These are phyloP conservation scores for Potamilus streckersoni DNA, from an alignment of 1,140 invertebrate species.

Conservation along the genomic window DNA sequence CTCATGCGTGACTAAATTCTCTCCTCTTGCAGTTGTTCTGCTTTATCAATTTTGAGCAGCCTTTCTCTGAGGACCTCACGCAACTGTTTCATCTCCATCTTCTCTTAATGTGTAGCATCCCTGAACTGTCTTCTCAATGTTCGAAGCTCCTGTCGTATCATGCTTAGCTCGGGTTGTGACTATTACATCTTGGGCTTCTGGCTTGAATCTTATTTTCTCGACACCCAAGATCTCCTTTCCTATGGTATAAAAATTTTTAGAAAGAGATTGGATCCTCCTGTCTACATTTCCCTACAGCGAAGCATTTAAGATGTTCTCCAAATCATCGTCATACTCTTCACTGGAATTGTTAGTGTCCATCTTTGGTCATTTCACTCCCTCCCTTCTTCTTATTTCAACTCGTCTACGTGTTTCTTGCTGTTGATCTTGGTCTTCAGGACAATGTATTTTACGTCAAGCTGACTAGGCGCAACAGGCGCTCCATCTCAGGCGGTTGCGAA, in stretches of 20 bases:
- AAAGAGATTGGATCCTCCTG: constrained; percentile 3
- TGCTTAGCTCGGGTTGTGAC: no score
- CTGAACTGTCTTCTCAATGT: background rate
- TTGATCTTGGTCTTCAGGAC: no score
- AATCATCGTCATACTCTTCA: constrained; percentile 5
- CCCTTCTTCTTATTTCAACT: background rate
- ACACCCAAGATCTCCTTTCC: constrained; percentile 6
- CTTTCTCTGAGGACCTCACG: background rate
- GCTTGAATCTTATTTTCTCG: background rate
- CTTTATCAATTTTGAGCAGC: background rate
- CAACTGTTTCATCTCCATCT: background rate
- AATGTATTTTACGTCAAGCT: no score
- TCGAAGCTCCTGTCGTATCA: no score
- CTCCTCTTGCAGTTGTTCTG: constrained; percentile 1
- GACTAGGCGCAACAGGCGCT: no score
- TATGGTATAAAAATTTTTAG: constrained; percentile 6
- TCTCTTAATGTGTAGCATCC: constrained; percentile 5
- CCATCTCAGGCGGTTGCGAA: background rate
- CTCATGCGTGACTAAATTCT: background rate
- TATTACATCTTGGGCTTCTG: no score
- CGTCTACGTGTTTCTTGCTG: no score
- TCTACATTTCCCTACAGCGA: constrained; percentile 3
- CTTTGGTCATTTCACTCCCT: background rate
- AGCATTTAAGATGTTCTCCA: constrained; percentile 4
- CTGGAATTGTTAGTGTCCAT: background rate